A percentile compares a stretch with the other conserved stretches of the same genome.
phyloP scores from a whole-genome alignment of 2,888 invertebrate species.

The Acleris sparsana region DNA sequence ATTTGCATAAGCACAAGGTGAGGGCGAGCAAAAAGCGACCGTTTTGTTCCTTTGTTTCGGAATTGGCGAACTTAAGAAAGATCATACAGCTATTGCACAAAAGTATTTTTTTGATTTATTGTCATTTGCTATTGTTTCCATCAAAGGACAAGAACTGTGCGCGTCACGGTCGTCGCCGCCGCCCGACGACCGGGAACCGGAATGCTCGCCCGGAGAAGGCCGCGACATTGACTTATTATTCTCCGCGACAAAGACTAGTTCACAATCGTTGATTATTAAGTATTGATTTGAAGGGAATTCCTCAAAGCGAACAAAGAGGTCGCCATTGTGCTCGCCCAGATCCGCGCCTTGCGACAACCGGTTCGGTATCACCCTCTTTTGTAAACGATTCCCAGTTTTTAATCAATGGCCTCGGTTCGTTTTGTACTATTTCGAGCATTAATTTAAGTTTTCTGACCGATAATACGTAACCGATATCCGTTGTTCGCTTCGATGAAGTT shows the following conservation, averaged over 20 bases:
- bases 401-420: slow-evolving; percentile 50
- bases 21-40: slow-evolving; percentile 71
- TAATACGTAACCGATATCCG: slow-evolving; percentile 50
- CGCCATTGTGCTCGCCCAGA: slow-evolving; percentile 60
- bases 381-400: slow-evolving; percentile 54
- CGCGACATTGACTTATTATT: slow-evolving; percentile 70
- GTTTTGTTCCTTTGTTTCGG: slow-evolving; percentile 73
- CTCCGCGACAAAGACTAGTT: slow-evolving; percentile 65
- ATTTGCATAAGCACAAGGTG: slow-evolving; percentile 80
- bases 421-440: slow-evolving; percentile 49
- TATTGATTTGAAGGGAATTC: slow-evolving; percentile 63
- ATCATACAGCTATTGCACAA: slow-evolving; percentile 62
- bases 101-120: slow-evolving; percentile 78
- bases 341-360: slow-evolving; percentile 59
- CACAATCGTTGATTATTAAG: slow-evolving; percentile 68
- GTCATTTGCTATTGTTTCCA: slow-evolving; percentile 61
- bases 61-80: slow-evolving; percentile 67
- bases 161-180: slow-evolving; percentile 62
- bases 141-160: slow-evolving; percentile 56
- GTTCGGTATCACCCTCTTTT: slow-evolving; percentile 65
- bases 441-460: slow-evolving; percentile 45
- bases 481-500: slow-evolving; percentile 39
- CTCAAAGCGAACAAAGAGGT: slow-evolving; percentile 53
- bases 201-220: slow-evolving; percentile 57
- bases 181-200: slow-evolving; percentile 62